A percentile compares a stretch with the other conserved stretches of the same genome.
Conservation (phyloP, 2,888 invertebrate genomes). For the Harpagoxenus sublaevis region DNA sequence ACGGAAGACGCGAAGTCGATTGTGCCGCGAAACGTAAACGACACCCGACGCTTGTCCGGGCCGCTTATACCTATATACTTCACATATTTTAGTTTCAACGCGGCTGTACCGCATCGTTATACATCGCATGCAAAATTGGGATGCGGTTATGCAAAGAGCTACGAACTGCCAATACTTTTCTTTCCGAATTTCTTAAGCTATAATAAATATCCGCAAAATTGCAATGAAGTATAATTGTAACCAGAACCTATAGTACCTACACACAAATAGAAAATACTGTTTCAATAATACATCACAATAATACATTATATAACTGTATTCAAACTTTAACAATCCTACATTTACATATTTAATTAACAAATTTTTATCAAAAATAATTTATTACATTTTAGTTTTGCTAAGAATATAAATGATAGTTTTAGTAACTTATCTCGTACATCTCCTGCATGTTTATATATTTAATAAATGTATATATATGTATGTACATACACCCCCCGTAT, state of each 20-base stretch:
- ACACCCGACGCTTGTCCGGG: constrained; percentile 16
- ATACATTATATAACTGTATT: neutral
- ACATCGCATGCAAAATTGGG: constrained; percentile 1
- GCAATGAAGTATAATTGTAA: neutral
- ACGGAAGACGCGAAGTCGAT: constrained; percentile 29
- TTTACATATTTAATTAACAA: neutral
- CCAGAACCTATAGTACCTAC: neutral
- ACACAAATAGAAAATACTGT: neutral
- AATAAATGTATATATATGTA: neutral
- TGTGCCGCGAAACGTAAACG: constrained; percentile 34
- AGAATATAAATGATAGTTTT: neutral
- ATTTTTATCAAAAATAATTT: neutral
- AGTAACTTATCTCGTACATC: neutral
- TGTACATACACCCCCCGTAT: neutral
- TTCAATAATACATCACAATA: neutral
- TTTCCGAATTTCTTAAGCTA: neutral
- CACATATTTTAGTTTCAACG: constrained; percentile 24
- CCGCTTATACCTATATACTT: constrained; percentile 41
- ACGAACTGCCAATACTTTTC: neutral
- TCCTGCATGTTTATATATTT: neutral
- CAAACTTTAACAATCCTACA: neutral
- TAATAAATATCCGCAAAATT: neutral
- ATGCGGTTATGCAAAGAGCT: constrained; percentile 9
- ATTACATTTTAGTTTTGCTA: neutral
- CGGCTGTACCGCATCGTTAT: neutral